Base-by-base conservation (phyloP, 2,113 vertebrate species). In the Gadus chalcogrammus region DNA sequence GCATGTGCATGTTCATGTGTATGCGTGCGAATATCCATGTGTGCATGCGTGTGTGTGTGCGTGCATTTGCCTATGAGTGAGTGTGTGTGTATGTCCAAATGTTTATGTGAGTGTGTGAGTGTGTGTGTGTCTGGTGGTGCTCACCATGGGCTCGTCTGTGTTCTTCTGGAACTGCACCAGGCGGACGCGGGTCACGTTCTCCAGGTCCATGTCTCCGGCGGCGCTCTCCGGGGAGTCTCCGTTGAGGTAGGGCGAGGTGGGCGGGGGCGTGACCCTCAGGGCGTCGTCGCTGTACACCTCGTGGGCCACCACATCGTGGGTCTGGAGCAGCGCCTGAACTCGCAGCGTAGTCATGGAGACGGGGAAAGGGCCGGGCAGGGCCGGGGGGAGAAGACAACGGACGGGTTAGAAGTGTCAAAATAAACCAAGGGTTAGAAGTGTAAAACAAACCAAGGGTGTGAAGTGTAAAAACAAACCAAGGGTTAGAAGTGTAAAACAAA, bases 141-240 rank as follows among this genome's bases (percentile, higher is more conserved):
- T 0, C 69, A 93, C 97, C 97, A 99, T 99, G 67, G 97, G 97
- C 79, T 99, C 97, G 61, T 99, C 97, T 0, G 97, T 99, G 89
- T 99, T 99, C 91, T 99, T 99, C 92, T 99, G 97, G 83, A 99
- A 99, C 89, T 99, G 97, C 56, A 99, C 97, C 83, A 99, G 93
- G 1, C 97, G 94, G 11, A 99, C 97, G 48, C 97, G 91, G 64
- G 97, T 99, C 63, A 99, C 97, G 3, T 98, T 99, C 88, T 99
- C 97, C 93, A 99, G 93, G 79, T 99, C 97, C 96, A 99, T 98
- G 88, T 99, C 97, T 27, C 96, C 97, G 77, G 95, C 97, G 77
- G 94, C 93, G 74, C 97, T 99, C 91, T 98, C 97, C 0, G 97
- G 97, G 68, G 97, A 99, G 75, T 99, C 97, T 73, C 96, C 97